These are phyloP conservation scores for Bombus sylvicola DNA, from an alignment of 1,140 invertebrate species.

Conservation along the genomic window DNA sequence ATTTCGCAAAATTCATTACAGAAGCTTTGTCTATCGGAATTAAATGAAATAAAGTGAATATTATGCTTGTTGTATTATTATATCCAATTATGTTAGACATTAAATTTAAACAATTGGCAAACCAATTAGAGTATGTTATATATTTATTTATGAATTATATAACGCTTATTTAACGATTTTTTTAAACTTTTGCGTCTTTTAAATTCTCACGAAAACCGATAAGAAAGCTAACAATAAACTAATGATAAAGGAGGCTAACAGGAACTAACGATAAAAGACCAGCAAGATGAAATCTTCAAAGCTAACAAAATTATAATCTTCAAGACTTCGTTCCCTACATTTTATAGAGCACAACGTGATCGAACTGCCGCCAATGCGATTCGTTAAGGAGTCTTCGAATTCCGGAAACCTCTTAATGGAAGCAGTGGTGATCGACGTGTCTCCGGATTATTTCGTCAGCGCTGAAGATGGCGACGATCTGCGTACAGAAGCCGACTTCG, in stretches of 20 bases:
- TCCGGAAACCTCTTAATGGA: conserved; percentile 94
- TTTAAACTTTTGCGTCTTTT: neutral
- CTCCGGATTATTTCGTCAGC: conserved; percentile 90
- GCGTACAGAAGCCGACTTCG: conserved; percentile 92
- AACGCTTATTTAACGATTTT: neutral
- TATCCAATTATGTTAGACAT: too few relatives aligned
- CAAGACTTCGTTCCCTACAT: neutral
- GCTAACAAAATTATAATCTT: neutral
- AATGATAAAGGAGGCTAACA: too few relatives aligned
- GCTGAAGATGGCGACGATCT: conserved; percentile 92
- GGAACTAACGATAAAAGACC: too few relatives aligned
- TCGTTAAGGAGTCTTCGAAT: conserved; percentile 93
- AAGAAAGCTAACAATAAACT: neutral
- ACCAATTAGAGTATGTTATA: too few relatives aligned
- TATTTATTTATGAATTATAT: too few relatives aligned
- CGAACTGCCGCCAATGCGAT: conserved; percentile 93
- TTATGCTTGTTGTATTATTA: neutral
- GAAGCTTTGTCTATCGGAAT: neutral
- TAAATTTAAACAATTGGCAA: too few relatives aligned
- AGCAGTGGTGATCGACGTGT: conserved; percentile 95
- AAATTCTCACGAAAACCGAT: neutral
- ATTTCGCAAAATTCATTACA: neutral
- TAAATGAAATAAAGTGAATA: neutral
- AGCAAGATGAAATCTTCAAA: neutral
- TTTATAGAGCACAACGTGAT: conserved; percentile 90